Conservation (phyloP, 1,140 invertebrate species). For the Cephus cinctus region DNA sequence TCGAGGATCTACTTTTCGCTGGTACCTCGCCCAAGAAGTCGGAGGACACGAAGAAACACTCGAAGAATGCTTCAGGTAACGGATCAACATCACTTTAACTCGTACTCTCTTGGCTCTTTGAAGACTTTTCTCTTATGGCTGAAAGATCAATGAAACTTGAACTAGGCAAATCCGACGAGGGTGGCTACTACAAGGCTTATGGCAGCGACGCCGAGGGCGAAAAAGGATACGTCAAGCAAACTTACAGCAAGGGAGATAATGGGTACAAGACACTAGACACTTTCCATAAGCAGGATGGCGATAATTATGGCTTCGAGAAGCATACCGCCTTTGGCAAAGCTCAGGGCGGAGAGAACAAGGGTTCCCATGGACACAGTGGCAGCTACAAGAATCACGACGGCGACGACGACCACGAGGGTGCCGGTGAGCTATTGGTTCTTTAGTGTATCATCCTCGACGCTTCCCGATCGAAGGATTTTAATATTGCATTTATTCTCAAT, state of each 20-base stretch:
- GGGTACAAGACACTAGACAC: conserved; percentile 71
- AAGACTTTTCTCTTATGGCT: neutral
- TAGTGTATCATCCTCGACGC: neutral
- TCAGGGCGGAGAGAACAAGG: conserved; percentile 42
- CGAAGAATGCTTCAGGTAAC: conserved; percentile 39
- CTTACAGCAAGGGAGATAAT: conserved; percentile 64
- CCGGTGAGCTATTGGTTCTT: conserved; percentile 43
- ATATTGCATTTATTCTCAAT: neutral
- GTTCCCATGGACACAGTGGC: conserved; percentile 27
- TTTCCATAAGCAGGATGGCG: conserved; percentile 69
- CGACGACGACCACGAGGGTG: conserved; percentile 44
- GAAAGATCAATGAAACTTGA: no score
- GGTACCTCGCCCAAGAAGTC: conserved; percentile 22
- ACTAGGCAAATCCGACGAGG: conserved; percentile 48
- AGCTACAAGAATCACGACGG: conserved; percentile 33
- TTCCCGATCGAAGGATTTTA: no score
- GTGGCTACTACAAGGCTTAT: conserved; percentile 47
- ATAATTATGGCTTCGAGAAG: conserved; percentile 69
- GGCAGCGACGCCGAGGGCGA: conserved; percentile 61
- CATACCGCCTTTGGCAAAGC: conserved; percentile 61
- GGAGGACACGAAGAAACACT: conserved; percentile 17
- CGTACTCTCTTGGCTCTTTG: neutral
- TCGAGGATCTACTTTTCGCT: conserved; percentile 28
- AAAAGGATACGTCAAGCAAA: conserved; percentile 65
- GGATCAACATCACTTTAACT: conserved; percentile 1